Evolutionary conservation across 2,113 vertebrate genomes (phyloP), one percentile per base, ranked within the genome.

Genomic region (Smithornis capensis): DNA sequence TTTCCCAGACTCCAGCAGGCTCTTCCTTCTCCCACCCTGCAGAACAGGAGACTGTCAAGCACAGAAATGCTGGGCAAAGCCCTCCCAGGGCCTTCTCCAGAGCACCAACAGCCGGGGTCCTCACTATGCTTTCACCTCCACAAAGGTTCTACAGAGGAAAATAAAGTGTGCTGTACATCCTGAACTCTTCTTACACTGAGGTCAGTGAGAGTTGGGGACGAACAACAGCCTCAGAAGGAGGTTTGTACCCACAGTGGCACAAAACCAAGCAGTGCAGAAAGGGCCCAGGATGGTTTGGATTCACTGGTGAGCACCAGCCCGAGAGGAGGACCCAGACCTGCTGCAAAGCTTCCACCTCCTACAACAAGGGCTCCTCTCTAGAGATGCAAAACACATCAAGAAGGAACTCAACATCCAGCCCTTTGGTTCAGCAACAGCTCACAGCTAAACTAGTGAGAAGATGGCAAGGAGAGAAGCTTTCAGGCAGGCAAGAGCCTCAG

Each of bases 1-100:
- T 99, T 99, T 83, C 99, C 99, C 7, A 99, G 97, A 87, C 99
- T 99, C 99, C 99, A 99, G 97, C 99, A 99, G 0, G 99, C 99
- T 76, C 99, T 98, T 56, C 99, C 99, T 95, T 99, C 99, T 15
- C 99, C 99, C 79, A 99, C 99, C 96, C 99, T 99, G 97, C 52
- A 86, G 85, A 91, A 92, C 90, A 95, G 86, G 69, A 87, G 94
- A 83, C n/a, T 22, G 33, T 83, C 74, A 93, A 49, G 59, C 95
- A 86, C 86, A 92, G 92, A 81, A 93, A 78, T 42, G 45, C 88
- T 35, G 90, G 79, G 80, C 88, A 91, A 12, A 83, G 44, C 67
- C 63, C 70, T 25, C 59, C 14, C 55, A n/a, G 65, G 24, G 80
- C 73, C 87, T 57, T 33, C n/a, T 40, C 7, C 2, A 50, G 57